Conservation (phyloP, 2,797 vertebrate species). For the Phrynocephalus vlangalii region DNA sequence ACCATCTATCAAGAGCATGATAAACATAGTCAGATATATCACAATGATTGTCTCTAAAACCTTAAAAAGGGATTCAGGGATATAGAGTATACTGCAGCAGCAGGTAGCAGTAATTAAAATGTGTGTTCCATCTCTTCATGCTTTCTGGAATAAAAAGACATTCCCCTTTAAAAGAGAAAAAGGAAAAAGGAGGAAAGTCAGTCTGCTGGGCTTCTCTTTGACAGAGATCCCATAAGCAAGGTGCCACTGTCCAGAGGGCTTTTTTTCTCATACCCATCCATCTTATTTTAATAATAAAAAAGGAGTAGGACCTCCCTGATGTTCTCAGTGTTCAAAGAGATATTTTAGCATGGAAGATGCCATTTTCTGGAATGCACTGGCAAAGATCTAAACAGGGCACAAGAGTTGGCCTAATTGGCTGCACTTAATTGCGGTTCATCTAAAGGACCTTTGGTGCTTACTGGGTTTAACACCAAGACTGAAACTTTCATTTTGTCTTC, state of each 20-base stretch:
- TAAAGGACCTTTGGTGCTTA: too few species aligned
- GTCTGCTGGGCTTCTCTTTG: background rate
- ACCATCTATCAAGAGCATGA: background rate
- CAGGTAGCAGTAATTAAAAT: background rate
- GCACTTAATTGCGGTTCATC: too few species aligned
- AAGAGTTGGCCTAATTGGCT: too few species aligned
- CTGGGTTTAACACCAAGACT: too few species aligned
- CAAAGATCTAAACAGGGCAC: too few species aligned
- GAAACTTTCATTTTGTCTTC: too few species aligned
- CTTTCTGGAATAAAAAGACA: background rate
- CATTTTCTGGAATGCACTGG: background rate
- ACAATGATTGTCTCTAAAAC: background rate
- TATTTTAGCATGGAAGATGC: background rate
- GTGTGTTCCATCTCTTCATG: background rate
- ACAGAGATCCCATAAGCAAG: background rate
- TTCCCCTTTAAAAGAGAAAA: too few species aligned
- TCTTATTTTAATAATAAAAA: background rate
- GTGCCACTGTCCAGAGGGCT: background rate
- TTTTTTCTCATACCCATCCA: background rate
- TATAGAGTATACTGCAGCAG: background rate
- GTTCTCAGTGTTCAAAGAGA: background rate
- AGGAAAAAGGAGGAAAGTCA: background rate
- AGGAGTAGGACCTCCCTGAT: background rate
- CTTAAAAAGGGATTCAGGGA: background rate
- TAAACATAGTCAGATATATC: conserved; percentile 5